These are phyloP conservation scores for Ephialtes manifestator DNA, from an alignment of 2,888 invertebrate species.

Conservation along the genomic window DNA sequence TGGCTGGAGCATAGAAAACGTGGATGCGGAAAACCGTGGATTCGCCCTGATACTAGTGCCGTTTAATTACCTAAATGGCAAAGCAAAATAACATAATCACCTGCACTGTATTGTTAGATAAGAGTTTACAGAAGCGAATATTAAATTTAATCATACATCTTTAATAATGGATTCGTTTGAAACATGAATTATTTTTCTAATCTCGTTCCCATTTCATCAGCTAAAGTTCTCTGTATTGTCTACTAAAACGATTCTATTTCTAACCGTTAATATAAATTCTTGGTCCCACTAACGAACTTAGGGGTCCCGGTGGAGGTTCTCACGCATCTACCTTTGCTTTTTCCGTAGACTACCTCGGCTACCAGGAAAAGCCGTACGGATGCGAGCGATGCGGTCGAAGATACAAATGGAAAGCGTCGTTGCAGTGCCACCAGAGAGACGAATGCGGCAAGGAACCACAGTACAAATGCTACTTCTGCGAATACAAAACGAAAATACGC, in stretches of 20 bases:
- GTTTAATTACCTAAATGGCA: neutral
- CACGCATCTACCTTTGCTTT: conserved; percentile 59
- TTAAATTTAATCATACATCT: conserved; percentile 9
- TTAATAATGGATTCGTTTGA: conserved; percentile 3
- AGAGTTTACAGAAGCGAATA: conserved; percentile 21
- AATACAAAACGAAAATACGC: conserved; percentile 77
- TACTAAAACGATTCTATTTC: neutral
- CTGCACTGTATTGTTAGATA: conserved; percentile 18
- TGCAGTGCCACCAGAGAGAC: conserved; percentile 90
- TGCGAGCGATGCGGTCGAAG: conserved; percentile 76
- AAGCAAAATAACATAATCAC: neutral
- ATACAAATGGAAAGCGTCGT: conserved; percentile 77
- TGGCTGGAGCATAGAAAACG: conserved; percentile 71
- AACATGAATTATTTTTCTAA: conserved; percentile 3
- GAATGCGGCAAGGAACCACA: conserved; percentile 82
- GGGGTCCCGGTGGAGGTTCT: conserved; percentile 63
- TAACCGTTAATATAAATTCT: conserved; percentile 1
- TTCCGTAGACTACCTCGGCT: conserved; percentile 67
- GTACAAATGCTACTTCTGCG: conserved; percentile 80
- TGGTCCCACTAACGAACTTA: conserved; percentile 5
- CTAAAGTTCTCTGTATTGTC: neutral
- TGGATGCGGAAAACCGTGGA: conserved; percentile 41
- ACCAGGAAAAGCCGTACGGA: conserved; percentile 82
- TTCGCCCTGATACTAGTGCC: neutral
- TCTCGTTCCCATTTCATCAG: neutral